These are phyloP conservation scores for Drosophila pseudoananassae DNA, from an alignment of 1,140 invertebrate species.

Conservation along the genomic window DNA sequence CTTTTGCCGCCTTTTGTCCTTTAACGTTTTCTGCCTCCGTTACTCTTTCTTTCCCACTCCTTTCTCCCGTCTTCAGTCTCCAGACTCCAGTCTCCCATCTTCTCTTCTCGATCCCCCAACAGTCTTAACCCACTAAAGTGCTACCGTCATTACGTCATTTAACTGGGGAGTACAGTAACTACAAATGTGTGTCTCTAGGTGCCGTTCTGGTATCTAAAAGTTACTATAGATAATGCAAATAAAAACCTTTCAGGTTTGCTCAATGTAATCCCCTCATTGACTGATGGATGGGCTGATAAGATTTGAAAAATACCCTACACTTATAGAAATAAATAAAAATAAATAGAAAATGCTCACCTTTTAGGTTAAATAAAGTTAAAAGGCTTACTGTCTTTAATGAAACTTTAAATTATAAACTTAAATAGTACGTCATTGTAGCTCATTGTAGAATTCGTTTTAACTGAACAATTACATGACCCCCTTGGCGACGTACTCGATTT, in stretches of 20 bases:
- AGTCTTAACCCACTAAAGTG: conserved; percentile 8
- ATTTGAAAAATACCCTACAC: conserved; percentile 9
- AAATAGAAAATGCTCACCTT: too few species aligned
- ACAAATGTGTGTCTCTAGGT: conserved; percentile 13
- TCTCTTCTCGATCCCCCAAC: conserved; percentile 5
- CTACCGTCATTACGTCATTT: conserved; percentile 36
- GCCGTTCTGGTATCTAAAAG: conserved; percentile 4
- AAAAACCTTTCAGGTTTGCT: conserved; percentile 23
- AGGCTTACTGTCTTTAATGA: background rate
- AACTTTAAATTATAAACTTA: background rate
- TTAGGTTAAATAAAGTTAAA: background rate
- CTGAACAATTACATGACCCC: conserved; percentile 3
- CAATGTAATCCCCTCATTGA: conserved; percentile 32
- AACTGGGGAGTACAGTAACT: conserved; percentile 4
- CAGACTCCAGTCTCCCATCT: background rate
- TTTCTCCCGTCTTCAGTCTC: background rate
- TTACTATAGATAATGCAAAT: conserved; percentile 30
- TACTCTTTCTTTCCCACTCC: background rate
- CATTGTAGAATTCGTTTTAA: conserved; percentile 1
- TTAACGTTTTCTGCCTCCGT: background rate
- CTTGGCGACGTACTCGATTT: background rate
- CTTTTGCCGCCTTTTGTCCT: conserved; percentile 16
- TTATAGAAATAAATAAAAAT: background rate
- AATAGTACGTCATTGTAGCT: background rate
- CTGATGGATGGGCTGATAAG: conserved; percentile 35